Base-by-base conservation (phyloP, 1,140 invertebrate species). In the Drosophila suzukii region DNA sequence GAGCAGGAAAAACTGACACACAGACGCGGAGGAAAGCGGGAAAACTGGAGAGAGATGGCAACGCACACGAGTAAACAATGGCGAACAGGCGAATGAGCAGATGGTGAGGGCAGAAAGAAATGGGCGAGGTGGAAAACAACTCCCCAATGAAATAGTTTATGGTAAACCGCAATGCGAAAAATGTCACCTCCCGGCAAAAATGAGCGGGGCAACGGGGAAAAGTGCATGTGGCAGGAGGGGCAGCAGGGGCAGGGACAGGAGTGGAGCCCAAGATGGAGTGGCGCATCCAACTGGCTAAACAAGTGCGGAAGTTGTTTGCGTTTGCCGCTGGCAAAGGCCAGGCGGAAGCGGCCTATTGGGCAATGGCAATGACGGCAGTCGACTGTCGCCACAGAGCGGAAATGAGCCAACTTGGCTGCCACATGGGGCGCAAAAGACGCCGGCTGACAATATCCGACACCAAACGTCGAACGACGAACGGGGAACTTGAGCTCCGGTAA, bases 151-250 rank as follows among this genome's bases (percentile, higher is more conserved):
- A 89, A 89, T 90, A 90, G 86, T 90, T 90, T 90, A 90, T 90
- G 88, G 88, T 90, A 90, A 90, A 90, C 88, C 88, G 88, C 88
- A 90, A 90, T 90, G 88, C 88, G 88, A 90, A 90, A 90, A 90
- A 90, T 90, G 88, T 90, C 88, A 90, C 88, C 88, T 90, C 86
- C 70, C 78, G 77, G 82, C 82, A 86, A 88, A 82, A 88, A 81
- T 88, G 82, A 79, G 80, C 75, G 60, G 66, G 78, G 57, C 57
- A 75, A 54, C 60, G 53, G 73, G 58, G 49, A 70, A 15, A 39
- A 50, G 43, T 13, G 49, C 30, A 39, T 8, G 50, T 38, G 50
- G 24, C 3, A 12, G 41, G 7, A 43, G 41, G 7, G 41, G n/a
- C 41, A 43, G 43, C 17, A 44, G 43, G 17, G 11, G 17, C 43